Base-by-base conservation (phyloP, 2,888 invertebrate species). In the Coecobrya sp. region DNA sequence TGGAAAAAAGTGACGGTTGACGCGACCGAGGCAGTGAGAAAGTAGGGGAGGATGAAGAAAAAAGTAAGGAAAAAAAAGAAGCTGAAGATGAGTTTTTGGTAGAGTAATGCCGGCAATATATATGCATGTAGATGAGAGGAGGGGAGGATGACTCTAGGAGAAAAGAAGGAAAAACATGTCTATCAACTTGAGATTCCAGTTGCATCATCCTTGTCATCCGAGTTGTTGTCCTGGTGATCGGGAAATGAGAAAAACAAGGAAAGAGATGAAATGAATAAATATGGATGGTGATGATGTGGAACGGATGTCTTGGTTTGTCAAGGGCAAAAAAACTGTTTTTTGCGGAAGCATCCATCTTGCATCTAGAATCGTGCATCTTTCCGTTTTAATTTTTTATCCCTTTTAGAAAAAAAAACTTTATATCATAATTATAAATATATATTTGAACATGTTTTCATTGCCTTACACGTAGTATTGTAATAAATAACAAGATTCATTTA, bases 211-310 rank as follows among this genome's bases (percentile, higher is more conserved):
- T 36, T 22, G 19, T 70, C 42, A 36, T 49, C 13, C 49, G 3
- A 22, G 22, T 49, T n/a, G 55, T 55, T 49, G 45, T 45, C 13
- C 13, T 45, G 45, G 76, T 81, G 52, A 81, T 82, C 16, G 81
- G 73, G 76, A 91, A 82, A 87, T 25, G 82, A 84, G 76, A 82
- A 87, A 62, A 70, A 73, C 70, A 82, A 82, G 49, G 52, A 55
- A 70, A 81, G 0, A 45, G 52, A 86, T 79, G 82, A 68, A 86
- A 81, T 85, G 76, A 65, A 86, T 52, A 85, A 13, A 76, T 55
- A 36, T 42, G 89, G 85, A 84, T 27, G 79, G 49, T 30, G 30
- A 19, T 59, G 82, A 62, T 59, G 62, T 11, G 16, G 30, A 82
- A 62, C 59, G 82, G 82, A 62, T 59, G 59, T 62, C 10, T 45